Conservation (phyloP, 2,888 invertebrate species). For the Zygothrica quintamaculata region DNA sequence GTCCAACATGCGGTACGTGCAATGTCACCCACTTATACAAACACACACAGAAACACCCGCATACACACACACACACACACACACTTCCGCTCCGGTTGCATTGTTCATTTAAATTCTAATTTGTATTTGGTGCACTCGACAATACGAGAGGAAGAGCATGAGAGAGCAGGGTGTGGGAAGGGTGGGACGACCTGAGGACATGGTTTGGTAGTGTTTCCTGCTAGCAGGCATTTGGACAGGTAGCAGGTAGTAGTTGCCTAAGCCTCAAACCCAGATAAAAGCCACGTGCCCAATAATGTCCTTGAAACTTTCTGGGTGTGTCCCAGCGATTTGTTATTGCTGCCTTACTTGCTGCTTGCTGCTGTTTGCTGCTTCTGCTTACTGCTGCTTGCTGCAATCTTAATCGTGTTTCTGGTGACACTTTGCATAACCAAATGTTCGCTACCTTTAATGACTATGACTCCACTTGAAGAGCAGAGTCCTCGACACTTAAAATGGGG, state of each 20-base stretch:
- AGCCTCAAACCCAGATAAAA: conserved; percentile 19
- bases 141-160: conserved; percentile 46
- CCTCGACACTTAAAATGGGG: conserved; percentile 15
- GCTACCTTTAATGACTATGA: conserved; percentile 33
- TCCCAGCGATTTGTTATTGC: conserved; percentile 51
- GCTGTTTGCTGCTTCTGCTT: conserved; percentile 37
- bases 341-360: conserved; percentile 35
- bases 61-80: conserved; percentile 30
- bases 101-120: conserved; percentile 81
- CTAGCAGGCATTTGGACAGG: conserved; percentile 53
- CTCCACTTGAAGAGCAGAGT: conserved; percentile 5
- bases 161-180: no score
- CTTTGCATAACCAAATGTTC: conserved; percentile 23
- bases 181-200: conserved; percentile 53
- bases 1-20: conserved; percentile 60
- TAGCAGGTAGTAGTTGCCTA: conserved; percentile 7
- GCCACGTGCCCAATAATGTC: conserved; percentile 65
- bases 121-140: conserved; percentile 76
- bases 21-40: conserved; percentile 64
- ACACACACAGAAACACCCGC: conserved; percentile 34
- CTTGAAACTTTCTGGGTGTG: conserved; percentile 67
- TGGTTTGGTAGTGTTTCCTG: conserved; percentile 57
- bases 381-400: conserved; percentile 49
- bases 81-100: conserved; percentile 74
- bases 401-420: conserved; percentile 53